Evolutionary conservation across 2,888 invertebrate species (phyloP), one percentile per base, ranked within the genome.

Genomic region (Aelia acuminata): DNA sequence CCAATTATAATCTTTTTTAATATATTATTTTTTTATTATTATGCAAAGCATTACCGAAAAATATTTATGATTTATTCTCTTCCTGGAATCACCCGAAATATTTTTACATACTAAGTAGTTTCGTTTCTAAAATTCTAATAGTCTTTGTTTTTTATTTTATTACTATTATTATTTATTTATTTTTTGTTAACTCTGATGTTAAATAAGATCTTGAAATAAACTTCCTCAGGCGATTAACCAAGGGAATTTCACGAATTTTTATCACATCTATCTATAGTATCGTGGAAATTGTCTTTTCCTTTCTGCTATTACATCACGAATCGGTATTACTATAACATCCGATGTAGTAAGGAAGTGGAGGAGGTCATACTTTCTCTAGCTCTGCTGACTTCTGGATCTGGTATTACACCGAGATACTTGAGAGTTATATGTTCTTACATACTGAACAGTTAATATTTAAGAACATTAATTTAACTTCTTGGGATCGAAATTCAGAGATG

Each of bases 311-410:
- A 70, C 63, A 70, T 70, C 63, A 70, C 63, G 20, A 70, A 70
- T 35, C 35, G 63, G 22, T 20, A 70, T 70, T 70, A 70, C 31
- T 70, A 70, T 70, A 31, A 35, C 63, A 35, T 15, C 20, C 31
- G 35, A 70, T 70, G 63, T 70, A 70, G 63, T 70, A 31, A 80
- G 80, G 80, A 80, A 80, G 80, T 80, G n/a, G 80, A 80, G 80
- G 43, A 80, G 80, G n/a, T 80, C 80, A n/a, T 80, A 80, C 80
- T 80, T 80, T 80, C 80, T 43, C 80, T 80, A n/a, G 13, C 43
- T 80, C 43, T 80, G 13, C 80, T 80, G 15, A 43, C 80, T 43
- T 80, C 80, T 80, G 80, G 43, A 80, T 80, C 80, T 80, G 80
- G 22, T 43, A 75, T 75, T 15, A 15, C 75, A 75, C 75, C 13